Evolutionary conservation across 2,888 invertebrate species (phyloP), one percentile per base, ranked within the genome.

Genomic region (Malthinus seriepunctatus): DNA sequence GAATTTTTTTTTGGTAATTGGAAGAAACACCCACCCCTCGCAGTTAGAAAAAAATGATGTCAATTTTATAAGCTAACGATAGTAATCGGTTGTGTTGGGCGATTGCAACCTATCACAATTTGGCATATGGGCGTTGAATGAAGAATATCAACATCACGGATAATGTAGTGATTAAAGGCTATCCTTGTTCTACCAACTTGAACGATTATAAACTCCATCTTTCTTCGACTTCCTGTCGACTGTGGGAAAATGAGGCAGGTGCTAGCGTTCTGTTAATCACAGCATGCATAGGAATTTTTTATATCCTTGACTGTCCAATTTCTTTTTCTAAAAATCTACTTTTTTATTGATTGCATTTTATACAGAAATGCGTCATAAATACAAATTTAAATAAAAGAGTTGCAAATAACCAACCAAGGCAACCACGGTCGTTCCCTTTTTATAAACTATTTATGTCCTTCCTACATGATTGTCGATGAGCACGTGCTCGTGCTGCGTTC

Each of bases 401-500:
- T 35, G 35, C 35, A 35, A 35, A 35, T 35, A 23, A 23, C 23
- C 23, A 5, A 23, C 23, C 23, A 23, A 23, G 23, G 23, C 23
- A 5, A 23, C 23, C 23, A 35, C 50, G 23, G 42, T 35, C 32
- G 48, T 48, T 44, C 11, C 14, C 33, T 32, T 42, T 44, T 37
- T 50, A 32, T 39, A 23, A 23, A 23, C 39, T 14, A 34, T 51
- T 49, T 32, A 12, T 33, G 50, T 61, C 53, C 52, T 61, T 57
- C 48, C 56, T 37, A 51, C 56, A 34, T 56, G 32, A 53, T 56
- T 63, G 77, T 78, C 73, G 75, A 75, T 15, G 39, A 70, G 75
- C 76, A 75, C 75, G 74, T 75, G 74, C 76, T 80, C 78, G 78
- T 78, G 73, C 73, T 73, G 74, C 80, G 80, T 79, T 80, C 80